Conservation (phyloP, 53 echinoderm and acorn worm genomes). For the Stichopus horrens region DNA sequence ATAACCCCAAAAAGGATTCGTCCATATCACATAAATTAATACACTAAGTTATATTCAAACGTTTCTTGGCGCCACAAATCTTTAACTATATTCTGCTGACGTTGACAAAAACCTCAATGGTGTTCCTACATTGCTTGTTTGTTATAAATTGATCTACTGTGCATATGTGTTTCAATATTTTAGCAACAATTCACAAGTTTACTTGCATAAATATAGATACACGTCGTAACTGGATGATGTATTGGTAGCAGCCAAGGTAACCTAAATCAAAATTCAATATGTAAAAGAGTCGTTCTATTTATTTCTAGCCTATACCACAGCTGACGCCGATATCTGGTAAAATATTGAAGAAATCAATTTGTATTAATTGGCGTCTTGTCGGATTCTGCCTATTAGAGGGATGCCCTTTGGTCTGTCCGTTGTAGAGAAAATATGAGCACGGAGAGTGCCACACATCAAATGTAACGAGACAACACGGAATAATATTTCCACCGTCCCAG, state of each 20-base stretch:
- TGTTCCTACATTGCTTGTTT: too few species aligned
- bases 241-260: neutral
- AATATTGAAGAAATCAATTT: conserved; percentile 50
- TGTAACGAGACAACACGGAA: neutral
- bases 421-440: neutral
- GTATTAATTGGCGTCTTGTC: conserved; percentile 32
- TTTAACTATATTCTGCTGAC: too few species aligned
- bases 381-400: neutral
- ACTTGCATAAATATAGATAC: neutral
- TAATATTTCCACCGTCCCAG: neutral
- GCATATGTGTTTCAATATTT: neutral
- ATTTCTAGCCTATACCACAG: neutral
- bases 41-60: too few species aligned
- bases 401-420: conserved; percentile 27
- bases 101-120: too few species aligned
- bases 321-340: conserved; percentile 27
- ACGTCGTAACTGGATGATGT: neutral
- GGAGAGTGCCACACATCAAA: neutral
- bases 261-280: neutral
- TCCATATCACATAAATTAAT: too few species aligned
- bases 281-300: neutral
- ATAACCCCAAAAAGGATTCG: too few species aligned
- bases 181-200: neutral
- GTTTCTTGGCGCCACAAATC: too few species aligned
- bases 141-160: too few species aligned